Evolutionary conservation across 1,140 invertebrate species (phyloP).

Genomic region (Tigriopus japonicus): DNA sequence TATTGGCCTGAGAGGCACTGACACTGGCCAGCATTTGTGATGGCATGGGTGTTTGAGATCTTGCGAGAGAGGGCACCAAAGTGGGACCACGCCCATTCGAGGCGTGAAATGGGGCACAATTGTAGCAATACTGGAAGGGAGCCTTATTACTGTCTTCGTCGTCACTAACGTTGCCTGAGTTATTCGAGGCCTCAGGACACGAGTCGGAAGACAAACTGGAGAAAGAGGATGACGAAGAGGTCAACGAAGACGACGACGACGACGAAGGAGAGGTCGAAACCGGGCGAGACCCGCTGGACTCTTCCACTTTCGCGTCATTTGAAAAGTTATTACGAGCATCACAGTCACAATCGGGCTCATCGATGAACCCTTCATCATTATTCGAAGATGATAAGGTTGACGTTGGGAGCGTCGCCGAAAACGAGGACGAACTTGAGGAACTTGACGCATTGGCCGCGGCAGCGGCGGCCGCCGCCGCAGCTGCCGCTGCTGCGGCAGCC

Average conservation of each 20-base stretch:
- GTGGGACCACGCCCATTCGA: conserved; percentile 12
- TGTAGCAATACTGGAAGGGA: conserved; percentile 13
- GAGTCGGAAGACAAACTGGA: too few relatives aligned
- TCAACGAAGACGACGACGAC: too few relatives aligned
- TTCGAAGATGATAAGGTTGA: neutral
- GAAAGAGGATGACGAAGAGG: too few relatives aligned
- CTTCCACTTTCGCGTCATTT: neutral
- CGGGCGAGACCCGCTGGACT: too few relatives aligned
- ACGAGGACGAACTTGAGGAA: too few relatives aligned
- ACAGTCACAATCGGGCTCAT: conserved; percentile 14
- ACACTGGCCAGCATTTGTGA: neutral
- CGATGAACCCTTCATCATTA: conserved; percentile 11
- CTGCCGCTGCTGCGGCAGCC: neutral
- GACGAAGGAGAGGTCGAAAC: too few relatives aligned
- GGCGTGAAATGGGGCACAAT: conserved; percentile 12
- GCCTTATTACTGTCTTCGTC: too few relatives aligned
- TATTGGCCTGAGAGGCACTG: conserved; percentile 11
- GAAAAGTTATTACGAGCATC: conserved; percentile 6
- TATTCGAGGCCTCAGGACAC: too few relatives aligned
- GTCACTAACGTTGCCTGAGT: too few relatives aligned
- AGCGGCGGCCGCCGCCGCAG: neutral
- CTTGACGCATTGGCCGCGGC: neutral
- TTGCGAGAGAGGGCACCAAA: neutral
- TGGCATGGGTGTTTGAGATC: neutral
- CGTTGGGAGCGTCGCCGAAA: too few relatives aligned